These are phyloP conservation scores for Atlantisia rogersi DNA, from an alignment of 2,113 vertebrate genomes.

Conservation along the genomic window DNA sequence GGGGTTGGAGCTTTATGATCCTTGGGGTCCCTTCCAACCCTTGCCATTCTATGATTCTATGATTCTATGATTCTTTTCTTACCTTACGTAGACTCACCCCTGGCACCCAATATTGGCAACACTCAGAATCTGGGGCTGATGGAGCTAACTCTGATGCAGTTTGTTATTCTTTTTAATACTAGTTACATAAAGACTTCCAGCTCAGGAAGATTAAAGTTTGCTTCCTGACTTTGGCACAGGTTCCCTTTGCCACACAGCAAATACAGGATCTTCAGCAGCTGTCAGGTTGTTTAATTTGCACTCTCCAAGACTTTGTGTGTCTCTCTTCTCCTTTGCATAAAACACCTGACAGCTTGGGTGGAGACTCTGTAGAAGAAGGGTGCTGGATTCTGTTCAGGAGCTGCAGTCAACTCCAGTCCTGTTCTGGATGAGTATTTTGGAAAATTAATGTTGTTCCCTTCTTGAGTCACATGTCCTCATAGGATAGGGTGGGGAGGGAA, in stretches of 20 bases:
- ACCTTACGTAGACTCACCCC: not conserved
- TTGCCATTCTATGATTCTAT: too few species aligned
- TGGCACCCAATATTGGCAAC: not conserved
- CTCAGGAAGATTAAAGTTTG: not conserved
- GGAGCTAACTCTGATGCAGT: not conserved
- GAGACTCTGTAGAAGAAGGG: not conserved
- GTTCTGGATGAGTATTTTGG: not conserved
- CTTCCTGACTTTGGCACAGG: not conserved
- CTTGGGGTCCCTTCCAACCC: too few species aligned
- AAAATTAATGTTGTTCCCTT: not conserved
- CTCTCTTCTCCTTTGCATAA: not conserved
- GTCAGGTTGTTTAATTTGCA: not conserved
- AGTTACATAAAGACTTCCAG: not conserved
- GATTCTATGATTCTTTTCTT: not conserved
- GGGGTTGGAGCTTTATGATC: too few species aligned
- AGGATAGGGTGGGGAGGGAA: not conserved
- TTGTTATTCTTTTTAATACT: not conserved
- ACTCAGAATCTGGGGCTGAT: not conserved
- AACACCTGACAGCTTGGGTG: not conserved
- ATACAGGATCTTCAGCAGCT: not conserved
- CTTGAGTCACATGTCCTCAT: rapidly evolving
- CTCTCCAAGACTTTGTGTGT: not conserved
- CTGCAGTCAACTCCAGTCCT: not conserved
- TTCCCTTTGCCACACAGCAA: not conserved
- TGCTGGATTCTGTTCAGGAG: not conserved